Evolutionary conservation across 2,113 vertebrate species (phyloP).

Genomic region (Sorex araneus): DNA sequence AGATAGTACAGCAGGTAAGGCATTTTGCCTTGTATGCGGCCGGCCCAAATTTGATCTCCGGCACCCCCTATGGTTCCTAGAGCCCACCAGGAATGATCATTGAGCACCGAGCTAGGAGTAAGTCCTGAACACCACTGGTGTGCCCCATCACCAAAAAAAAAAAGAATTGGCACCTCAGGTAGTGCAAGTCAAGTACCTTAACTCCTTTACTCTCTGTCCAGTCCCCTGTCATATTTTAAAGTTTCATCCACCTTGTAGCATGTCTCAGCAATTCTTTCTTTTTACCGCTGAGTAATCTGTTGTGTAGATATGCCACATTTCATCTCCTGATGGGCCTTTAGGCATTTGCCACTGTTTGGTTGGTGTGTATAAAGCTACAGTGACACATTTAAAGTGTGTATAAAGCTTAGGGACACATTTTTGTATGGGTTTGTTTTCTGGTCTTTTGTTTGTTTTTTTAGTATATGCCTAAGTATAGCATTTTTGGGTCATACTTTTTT

Average conservation of each 20-base stretch:
- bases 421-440: not conserved
- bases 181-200: too few relatives aligned
- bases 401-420: slow-evolving; percentile 31
- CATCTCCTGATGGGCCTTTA: not conserved
- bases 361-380: slow-evolving; percentile 15
- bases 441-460: slow-evolving; percentile 42
- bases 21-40: too few relatives aligned
- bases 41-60: too few relatives aligned
- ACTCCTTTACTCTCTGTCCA: too few relatives aligned
- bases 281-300: not conserved
- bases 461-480: not conserved
- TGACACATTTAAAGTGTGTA: too few relatives aligned
- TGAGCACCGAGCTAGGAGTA: too few relatives aligned
- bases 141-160: too few relatives aligned
- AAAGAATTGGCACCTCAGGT: too few relatives aligned
- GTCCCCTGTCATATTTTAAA: slow-evolving; percentile 32
- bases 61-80: too few relatives aligned
- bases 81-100: too few relatives aligned
- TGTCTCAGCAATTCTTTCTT: slow-evolving; percentile 10
- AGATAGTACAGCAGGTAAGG: too few relatives aligned
- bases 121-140: too few relatives aligned
- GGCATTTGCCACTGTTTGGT: slow-evolving; percentile 8
- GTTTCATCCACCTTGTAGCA: not conserved
- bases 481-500: slow-evolving; percentile 14
- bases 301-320: slow-evolving; percentile 19